phyloP scores from a whole-genome alignment of 2,797 vertebrate genomes.

The Psittacula derbiana region DNA sequence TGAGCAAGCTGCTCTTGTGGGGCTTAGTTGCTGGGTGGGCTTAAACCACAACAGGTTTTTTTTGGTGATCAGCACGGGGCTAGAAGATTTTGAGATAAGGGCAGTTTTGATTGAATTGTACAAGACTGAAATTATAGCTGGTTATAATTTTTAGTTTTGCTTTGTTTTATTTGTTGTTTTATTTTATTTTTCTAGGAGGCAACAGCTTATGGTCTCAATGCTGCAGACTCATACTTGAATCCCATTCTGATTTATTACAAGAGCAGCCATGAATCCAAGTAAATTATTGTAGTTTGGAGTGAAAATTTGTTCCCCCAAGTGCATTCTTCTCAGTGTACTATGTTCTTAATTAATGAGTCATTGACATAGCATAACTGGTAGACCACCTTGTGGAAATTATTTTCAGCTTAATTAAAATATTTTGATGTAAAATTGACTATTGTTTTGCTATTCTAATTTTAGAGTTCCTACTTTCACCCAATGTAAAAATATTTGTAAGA shows the following conservation, averaged over 20 bases:
- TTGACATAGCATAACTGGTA: neutral
- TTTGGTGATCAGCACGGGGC: neutral
- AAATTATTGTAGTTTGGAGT: neutral
- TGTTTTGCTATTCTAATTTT: neutral
- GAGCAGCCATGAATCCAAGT: neutral
- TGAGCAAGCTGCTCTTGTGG: neutral
- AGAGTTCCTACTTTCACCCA: neutral
- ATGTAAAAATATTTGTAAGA: neutral
- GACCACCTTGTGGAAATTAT: neutral
- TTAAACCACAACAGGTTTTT: neutral
- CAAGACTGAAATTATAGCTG: neutral
- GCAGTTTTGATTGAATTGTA: neutral
- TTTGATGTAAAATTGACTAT: neutral
- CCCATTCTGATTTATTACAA: neutral
- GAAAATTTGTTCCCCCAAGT: neutral
- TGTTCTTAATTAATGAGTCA: neutral
- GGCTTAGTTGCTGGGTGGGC: neutral
- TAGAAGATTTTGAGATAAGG: neutral
- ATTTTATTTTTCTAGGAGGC: neutral
- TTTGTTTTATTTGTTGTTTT: neutral
- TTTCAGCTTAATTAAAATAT: slow-evolving; percentile 23
- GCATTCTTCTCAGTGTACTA: neutral
- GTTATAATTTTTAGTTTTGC: neutral
- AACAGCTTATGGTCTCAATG: neutral
- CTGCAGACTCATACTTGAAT: neutral